Percentiles rank a stretch among this genome's conserved stretches.
These are phyloP conservation scores for Sebastes taczanowskii DNA, from an alignment of 2,797 vertebrate genomes.

Conservation along the genomic window DNA sequence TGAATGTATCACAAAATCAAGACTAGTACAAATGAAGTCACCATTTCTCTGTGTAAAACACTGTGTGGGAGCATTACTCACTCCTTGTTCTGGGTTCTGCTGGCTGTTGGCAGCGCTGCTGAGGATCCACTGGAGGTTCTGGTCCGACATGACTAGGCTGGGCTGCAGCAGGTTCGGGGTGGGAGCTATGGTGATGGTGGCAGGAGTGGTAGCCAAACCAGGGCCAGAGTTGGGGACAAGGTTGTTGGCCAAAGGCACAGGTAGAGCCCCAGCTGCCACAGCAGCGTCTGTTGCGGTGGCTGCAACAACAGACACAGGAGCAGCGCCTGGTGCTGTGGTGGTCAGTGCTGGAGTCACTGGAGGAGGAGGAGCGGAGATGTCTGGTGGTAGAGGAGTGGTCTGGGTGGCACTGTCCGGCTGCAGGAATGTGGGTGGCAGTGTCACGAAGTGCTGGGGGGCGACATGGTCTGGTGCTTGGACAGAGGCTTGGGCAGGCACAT, in stretches of 20 bases:
- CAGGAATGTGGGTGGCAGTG: conserved; percentile 86
- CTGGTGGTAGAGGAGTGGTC: conserved; percentile 77
- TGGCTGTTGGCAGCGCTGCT: conserved; percentile 90
- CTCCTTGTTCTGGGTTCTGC: conserved; percentile 91
- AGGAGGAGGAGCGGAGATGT: conserved; percentile 59
- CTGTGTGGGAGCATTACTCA: conserved; percentile 74
- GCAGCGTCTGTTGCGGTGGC: conserved; percentile 43
- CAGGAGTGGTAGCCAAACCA: conserved; percentile 63
- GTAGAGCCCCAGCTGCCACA: conserved; percentile 71
- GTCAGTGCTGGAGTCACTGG: conserved; percentile 45
- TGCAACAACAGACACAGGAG: conserved; percentile 43
- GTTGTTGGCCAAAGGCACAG: conserved; percentile 87
- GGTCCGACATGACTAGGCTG: conserved; percentile 95
- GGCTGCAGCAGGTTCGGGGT: conserved; percentile 91
- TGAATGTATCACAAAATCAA: neutral
- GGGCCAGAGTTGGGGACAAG: conserved; percentile 67
- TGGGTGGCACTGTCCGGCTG: conserved; percentile 77
- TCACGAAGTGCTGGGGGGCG: conserved; percentile 85
- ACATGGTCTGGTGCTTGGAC: conserved; percentile 85
- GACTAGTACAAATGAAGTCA: neutral
- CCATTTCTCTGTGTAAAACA: neutral
- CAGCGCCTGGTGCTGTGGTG: conserved; percentile 35
- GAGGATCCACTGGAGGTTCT: conserved; percentile 98
- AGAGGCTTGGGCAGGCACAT: conserved; percentile 77
- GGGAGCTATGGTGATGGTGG: conserved; percentile 88